Base-by-base conservation (phyloP, 2,888 invertebrate species). In the Brachylomia viminalis region DNA sequence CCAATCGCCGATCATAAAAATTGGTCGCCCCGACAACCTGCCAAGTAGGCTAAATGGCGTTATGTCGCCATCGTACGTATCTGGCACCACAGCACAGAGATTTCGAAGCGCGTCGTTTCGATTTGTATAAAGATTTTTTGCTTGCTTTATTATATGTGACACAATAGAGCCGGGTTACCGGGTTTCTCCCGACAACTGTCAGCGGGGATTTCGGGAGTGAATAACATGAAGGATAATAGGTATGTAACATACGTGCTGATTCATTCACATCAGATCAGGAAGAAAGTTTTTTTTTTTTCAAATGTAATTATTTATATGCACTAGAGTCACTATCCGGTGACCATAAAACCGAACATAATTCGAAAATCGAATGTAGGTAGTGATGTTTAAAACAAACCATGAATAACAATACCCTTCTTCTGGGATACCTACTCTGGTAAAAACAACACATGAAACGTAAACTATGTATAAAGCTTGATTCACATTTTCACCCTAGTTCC, bases 141-240 rank as follows among this genome's bases (percentile, higher is more conserved):
- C 38, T 38, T 5, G 7, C 5, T 38, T 38, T 38, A 2, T 38
- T 38, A 38, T 38, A 38, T 38, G 38, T 5, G 38, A 80, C 82
- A 84, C 83, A 87, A 86, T 87, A 82, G 75, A 73, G 70, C 75
- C 70, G 74, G 86, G 80, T 64, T 73, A 74, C 78, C 70, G 75
- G 87, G 80, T 68, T 80, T 68, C 87, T 86, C 78, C 83, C 77
- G 83, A 85, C 90, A 90, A 85, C 88, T 90, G 91, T 75, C 88
- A 89, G 56, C 76, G 47, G 52, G 58, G 15, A 65, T 65, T 74
- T 74, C 71, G 64, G 67, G 30, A 77, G 65, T 79, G 84, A 84
- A 75, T 66, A 67, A 66, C 10, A 61, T 33, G 30, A 27, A 56
- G n/a, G 27, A 64, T 56, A 38, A 49, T 45, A 64, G 27, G 23